Evolutionary conservation across 2,113 vertebrate genomes (phyloP).

Genomic region (Oceanites oceanicus): DNA sequence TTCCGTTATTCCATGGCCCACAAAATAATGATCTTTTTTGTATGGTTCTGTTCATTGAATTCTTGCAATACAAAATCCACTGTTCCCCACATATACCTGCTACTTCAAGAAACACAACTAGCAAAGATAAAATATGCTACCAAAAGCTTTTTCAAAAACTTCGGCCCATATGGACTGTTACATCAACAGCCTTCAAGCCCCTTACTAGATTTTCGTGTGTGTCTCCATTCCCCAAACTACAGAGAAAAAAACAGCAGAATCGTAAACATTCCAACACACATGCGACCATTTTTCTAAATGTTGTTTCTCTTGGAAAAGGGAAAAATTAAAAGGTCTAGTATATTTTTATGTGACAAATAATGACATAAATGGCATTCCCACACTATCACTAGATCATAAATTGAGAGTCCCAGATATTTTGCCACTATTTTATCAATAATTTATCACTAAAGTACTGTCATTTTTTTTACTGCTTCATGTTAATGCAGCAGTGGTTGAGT

Average conservation of each 20-base stretch:
- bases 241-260: neutral
- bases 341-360: neutral
- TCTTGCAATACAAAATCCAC: neutral
- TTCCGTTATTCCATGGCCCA: neutral
- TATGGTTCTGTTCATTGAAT: neutral
- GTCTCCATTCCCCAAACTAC: neutral
- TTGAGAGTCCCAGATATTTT: neutral
- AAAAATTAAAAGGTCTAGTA: neutral
- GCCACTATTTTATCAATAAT: neutral
- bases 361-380: rapidly evolving
- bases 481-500: neutral
- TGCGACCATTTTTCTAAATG: neutral
- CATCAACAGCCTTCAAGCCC: neutral
- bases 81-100: rapidly evolving
- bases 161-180: neutral
- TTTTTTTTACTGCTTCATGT: neutral
- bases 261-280: rapidly evolving
- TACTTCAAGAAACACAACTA: neutral
- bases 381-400: neutral
- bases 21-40: neutral
- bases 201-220: neutral
- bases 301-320: neutral
- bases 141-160: neutral
- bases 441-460: neutral
- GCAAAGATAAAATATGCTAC: neutral